A percentile compares a stretch with the other conserved stretches of the same genome.
These are phyloP conservation scores for Brachyistius frenatus DNA, from an alignment of 2,113 vertebrate genomes.

Conservation along the genomic window DNA sequence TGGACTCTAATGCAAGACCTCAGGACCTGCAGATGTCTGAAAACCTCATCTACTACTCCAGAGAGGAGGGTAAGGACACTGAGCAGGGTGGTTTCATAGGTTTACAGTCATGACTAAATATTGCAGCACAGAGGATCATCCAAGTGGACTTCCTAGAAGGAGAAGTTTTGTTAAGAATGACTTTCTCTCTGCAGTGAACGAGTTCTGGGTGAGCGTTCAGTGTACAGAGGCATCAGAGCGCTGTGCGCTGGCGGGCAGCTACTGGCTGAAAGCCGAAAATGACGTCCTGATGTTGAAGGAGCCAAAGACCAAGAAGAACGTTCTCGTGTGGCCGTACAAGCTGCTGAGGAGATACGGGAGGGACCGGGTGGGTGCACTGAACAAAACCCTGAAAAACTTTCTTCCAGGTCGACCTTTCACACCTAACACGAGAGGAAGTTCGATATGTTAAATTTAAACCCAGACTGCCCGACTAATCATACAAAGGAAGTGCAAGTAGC, in stretches of 20 bases:
- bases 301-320: conserved; percentile 80
- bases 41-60: conserved; percentile 94
- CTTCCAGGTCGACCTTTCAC: neutral
- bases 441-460: neutral
- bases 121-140: too few relatives aligned
- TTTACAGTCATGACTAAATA: neutral
- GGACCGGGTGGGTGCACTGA: conserved; percentile 87
- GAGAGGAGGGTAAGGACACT: conserved; percentile 89
- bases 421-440: conserved; percentile 1
- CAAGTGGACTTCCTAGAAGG: too few relatives aligned
- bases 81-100: neutral
- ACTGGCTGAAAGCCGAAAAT: conserved; percentile 89
- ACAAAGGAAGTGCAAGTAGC: neutral
- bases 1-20: conserved; percentile 71
- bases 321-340: conserved; percentile 94
- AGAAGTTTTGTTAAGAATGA: neutral
- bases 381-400: neutral
- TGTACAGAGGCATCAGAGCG: conserved; percentile 93
- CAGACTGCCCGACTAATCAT: neutral
- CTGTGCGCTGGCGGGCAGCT: conserved; percentile 88
- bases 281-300: conserved; percentile 89
- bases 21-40: conserved; percentile 92
- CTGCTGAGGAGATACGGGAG: conserved; percentile 95
- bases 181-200: conserved; percentile 78
- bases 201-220: conserved; percentile 94